phyloP scores from a whole-genome alignment of 2,797 vertebrate species.

The Discoglossus pictus region DNA sequence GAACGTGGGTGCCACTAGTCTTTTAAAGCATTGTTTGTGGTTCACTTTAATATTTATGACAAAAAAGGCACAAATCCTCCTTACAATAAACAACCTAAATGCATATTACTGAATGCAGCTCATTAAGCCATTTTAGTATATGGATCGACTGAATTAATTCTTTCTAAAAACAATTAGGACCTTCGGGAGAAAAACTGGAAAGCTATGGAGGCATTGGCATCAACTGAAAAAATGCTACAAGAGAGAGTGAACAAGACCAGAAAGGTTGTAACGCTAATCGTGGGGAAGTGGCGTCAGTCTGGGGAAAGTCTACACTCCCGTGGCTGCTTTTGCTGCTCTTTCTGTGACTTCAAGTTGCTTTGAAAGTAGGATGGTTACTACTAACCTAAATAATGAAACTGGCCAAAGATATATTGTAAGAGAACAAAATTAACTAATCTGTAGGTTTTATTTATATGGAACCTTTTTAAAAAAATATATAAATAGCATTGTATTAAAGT shows the following conservation, averaged over 20 bases:
- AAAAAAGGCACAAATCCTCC: too few relatives aligned
- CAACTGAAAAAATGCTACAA: constrained; percentile 99
- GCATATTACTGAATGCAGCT: constrained; percentile 61
- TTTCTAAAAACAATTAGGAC: constrained; percentile 99
- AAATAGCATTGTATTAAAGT: too few relatives aligned
- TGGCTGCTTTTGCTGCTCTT: constrained; percentile 1
- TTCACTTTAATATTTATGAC: too few relatives aligned
- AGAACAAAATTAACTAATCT: too few relatives aligned
- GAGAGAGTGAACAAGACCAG: constrained; percentile 96
- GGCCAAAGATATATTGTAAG: too few relatives aligned
- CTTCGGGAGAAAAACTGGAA: constrained; percentile 99
- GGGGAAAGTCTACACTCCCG: constrained; percentile 79
- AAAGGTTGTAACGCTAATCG: constrained; percentile 91
- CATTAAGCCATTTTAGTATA: constrained; percentile 68
- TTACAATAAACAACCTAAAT: constrained; percentile 71
- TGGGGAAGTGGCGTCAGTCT: constrained; percentile 78
- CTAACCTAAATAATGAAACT: constrained; percentile 3
- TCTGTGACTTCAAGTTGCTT: constrained; percentile 6
- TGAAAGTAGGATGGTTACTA: neutral
- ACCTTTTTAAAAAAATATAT: too few relatives aligned
- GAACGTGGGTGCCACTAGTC: too few relatives aligned
- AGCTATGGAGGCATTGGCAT: constrained; percentile 99
- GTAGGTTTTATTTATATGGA: too few relatives aligned
- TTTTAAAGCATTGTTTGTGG: too few relatives aligned
- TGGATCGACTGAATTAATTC: constrained; percentile 93